Percentiles rank a stretch among this genome's conserved stretches.
Evolutionary conservation across 2,113 vertebrate genomes (phyloP).

Genomic region (Corythornis vintsioides): DNA sequence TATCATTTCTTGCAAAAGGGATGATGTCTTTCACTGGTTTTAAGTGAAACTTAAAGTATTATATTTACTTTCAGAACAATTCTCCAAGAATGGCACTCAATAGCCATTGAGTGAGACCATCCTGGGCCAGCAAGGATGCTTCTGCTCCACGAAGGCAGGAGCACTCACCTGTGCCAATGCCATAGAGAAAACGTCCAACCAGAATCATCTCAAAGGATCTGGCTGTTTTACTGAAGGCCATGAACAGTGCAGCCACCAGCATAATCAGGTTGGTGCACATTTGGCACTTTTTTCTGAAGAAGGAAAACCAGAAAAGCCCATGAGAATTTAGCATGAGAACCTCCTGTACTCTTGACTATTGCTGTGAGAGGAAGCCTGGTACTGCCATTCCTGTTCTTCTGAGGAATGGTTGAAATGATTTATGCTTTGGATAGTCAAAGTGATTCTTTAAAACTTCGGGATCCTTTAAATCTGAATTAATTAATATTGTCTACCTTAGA

Average conservation of each 20-base stretch:
- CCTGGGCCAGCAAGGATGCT: not conserved
- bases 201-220: constrained; percentile 83
- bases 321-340: not conserved
- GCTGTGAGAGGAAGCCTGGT: not conserved
- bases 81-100: not conserved
- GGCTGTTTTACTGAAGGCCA: constrained; percentile 77
- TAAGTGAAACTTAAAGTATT: not conserved
- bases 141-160: not conserved
- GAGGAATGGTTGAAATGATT: not conserved
- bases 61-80: not conserved
- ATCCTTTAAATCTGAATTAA: not conserved
- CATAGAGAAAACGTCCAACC: constrained; percentile 77
- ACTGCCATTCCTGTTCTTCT: not conserved
- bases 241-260: constrained; percentile 75
- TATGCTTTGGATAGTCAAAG: not conserved
- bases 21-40: not conserved
- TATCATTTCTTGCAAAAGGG: not conserved
- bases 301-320: not conserved
- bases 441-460: not conserved
- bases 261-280: constrained; percentile 78
- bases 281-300: constrained; percentile 79
- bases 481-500: not conserved
- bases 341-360: not conserved
- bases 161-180: constrained; percentile 76
- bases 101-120: not conserved